A percentile compares a stretch with the other conserved stretches of the same genome.
Conservation (phyloP, 2,888 invertebrate species). For the Hemithea aestivaria region DNA sequence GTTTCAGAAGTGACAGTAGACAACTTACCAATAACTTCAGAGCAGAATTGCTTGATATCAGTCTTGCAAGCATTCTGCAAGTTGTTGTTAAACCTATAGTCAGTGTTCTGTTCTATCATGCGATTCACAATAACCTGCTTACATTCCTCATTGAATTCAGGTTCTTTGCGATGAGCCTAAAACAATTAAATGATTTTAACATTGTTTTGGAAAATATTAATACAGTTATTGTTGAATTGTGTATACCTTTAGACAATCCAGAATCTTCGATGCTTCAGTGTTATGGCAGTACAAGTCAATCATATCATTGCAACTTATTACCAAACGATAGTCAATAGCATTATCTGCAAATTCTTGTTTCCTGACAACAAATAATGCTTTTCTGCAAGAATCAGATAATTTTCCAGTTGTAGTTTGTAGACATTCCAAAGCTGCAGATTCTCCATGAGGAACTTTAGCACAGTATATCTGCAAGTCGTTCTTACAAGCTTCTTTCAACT, state of each 20-base stretch:
- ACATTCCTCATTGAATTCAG: slow-evolving; percentile 90
- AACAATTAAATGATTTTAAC: slow-evolving; percentile 32
- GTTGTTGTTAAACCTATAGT: slow-evolving; percentile 92
- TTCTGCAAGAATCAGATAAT: slow-evolving; percentile 85
- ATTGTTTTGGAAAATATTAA: neutral
- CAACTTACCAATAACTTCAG: slow-evolving; percentile 62
- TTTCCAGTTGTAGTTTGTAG: slow-evolving; percentile 82
- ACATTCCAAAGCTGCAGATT: slow-evolving; percentile 88
- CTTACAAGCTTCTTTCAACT: slow-evolving; percentile 89
- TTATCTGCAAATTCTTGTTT: slow-evolving; percentile 92
- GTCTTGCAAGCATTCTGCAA: slow-evolving; percentile 88
- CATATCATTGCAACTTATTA: slow-evolving; percentile 91
- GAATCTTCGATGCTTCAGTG: slow-evolving; percentile 82
- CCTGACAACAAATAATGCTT: slow-evolving; percentile 90
- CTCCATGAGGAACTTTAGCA: slow-evolving; percentile 82
- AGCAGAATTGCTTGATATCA: slow-evolving; percentile 86
- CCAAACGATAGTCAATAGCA: slow-evolving; percentile 90
- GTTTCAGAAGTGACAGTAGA: too few species aligned
- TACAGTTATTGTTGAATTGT: neutral
- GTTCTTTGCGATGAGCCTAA: slow-evolving; percentile 85
- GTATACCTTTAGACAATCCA: slow-evolving; percentile 87
- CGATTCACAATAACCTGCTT: slow-evolving; percentile 90
- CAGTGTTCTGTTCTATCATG: slow-evolving; percentile 93
- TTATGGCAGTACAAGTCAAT: slow-evolving; percentile 90
- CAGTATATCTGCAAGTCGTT: slow-evolving; percentile 88